Percentiles rank a stretch among this genome's conserved stretches.
Evolutionary conservation across 2,797 vertebrate genomes (phyloP).

Genomic region (Pristis pectinata): DNA sequence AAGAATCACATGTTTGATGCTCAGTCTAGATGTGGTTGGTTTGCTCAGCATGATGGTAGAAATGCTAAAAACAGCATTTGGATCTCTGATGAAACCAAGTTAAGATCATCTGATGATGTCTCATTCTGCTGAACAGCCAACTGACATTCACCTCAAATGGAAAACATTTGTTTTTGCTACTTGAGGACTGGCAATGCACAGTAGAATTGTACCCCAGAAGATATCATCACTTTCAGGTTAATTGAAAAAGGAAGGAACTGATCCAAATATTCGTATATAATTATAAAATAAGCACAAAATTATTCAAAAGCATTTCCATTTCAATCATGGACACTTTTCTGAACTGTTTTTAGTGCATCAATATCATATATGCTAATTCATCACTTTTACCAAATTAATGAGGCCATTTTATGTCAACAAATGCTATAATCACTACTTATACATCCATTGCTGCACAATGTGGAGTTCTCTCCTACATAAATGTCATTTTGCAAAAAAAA

Average conservation of each 20-base stretch:
- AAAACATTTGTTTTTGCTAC: neutral
- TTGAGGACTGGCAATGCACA: neutral
- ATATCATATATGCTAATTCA: neutral
- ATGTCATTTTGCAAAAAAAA: neutral
- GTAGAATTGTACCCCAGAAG: neutral
- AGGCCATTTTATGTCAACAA: constrained; percentile 3
- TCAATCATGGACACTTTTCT: neutral
- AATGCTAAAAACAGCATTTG: neutral
- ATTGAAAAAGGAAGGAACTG: neutral
- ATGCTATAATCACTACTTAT: neutral
- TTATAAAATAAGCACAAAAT: neutral
- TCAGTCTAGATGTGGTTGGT: neutral
- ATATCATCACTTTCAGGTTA: neutral
- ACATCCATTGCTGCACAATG: neutral
- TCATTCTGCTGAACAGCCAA: neutral
- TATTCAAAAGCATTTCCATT: neutral
- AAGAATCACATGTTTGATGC: neutral
- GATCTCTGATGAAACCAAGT: neutral
- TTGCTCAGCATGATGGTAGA: neutral
- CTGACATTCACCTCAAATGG: neutral
- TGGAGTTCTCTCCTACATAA: neutral
- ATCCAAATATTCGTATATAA: constrained; percentile 13
- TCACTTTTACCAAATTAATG: constrained; percentile 22
- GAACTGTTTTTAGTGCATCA: constrained; percentile 3
- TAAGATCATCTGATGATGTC: neutral